phyloP scores from a whole-genome alignment of 1,140 invertebrate genomes.

The Pissodes strobi region DNA sequence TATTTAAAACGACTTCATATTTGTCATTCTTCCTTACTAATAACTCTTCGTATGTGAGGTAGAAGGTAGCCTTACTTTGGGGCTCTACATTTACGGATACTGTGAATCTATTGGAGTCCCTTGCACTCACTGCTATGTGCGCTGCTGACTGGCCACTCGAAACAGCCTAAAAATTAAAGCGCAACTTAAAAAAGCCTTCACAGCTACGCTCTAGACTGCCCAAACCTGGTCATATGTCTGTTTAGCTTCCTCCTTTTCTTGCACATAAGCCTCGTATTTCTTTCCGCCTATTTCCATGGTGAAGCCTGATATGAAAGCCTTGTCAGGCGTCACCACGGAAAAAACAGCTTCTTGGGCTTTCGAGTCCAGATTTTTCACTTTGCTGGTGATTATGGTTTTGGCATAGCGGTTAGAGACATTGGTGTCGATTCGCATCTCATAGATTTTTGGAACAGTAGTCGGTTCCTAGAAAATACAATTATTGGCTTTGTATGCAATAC shows the following conservation, averaged over 20 bases:
- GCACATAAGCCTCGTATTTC: slow-evolving; percentile 61
- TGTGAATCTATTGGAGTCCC: slow-evolving; percentile 69
- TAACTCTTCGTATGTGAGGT: slow-evolving; percentile 69
- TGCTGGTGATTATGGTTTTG: slow-evolving; percentile 62
- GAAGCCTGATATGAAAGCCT: slow-evolving; percentile 68
- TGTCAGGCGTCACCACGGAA: slow-evolving; percentile 65
- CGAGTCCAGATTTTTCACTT: slow-evolving; percentile 62
- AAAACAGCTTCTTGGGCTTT: slow-evolving; percentile 64
- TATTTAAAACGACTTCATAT: slow-evolving; percentile 66
- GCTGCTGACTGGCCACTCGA: slow-evolving; percentile 64
- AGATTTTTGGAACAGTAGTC: slow-evolving; percentile 48
- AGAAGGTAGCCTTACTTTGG: slow-evolving; percentile 63
- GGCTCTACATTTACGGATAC: slow-evolving; percentile 67
- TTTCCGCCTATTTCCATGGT: slow-evolving; percentile 64
- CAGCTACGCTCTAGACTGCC: too few relatives aligned
- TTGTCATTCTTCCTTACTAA: slow-evolving; percentile 61
- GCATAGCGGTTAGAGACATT: slow-evolving; percentile 65
- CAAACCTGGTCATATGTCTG: slow-evolving; percentile 66
- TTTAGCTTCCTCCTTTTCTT: slow-evolving; percentile 69
- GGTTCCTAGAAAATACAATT: neutral
- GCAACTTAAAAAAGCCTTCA: neutral
- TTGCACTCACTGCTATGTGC: slow-evolving; percentile 62
- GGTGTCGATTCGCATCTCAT: slow-evolving; percentile 61
- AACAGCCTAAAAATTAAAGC: slow-evolving; percentile 58
- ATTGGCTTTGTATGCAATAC: neutral